phyloP scores from a whole-genome alignment of 2,888 invertebrate species.

The Plebejus melissa region DNA sequence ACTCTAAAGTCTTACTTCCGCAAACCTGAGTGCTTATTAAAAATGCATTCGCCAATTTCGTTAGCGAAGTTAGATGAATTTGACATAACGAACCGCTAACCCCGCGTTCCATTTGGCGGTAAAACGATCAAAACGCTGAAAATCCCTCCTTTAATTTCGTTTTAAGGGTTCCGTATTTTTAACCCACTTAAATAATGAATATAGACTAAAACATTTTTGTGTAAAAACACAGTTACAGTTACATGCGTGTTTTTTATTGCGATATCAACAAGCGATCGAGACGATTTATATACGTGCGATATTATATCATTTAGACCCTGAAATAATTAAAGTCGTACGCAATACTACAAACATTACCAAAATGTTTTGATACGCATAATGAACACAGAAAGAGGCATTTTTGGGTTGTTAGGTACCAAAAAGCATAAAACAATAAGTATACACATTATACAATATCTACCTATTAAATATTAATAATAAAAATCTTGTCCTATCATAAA shows the following conservation, averaged over 20 bases:
- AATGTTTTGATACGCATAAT: neutral
- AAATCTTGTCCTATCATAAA: no score
- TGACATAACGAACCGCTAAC: no score
- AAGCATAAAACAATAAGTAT: neutral
- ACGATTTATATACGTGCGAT: slow-evolving; percentile 11
- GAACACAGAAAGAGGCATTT: neutral
- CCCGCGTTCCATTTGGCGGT: no score
- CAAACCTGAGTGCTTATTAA: no score
- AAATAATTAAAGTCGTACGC: slow-evolving; percentile 19
- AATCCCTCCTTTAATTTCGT: neutral
- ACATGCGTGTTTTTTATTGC: slow-evolving; percentile 20
- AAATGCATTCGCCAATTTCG: no score
- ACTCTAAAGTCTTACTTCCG: neutral
- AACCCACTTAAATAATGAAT: neutral
- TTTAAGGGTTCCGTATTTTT: neutral
- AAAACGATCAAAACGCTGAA: no score
- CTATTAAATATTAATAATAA: no score
- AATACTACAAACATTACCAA: slow-evolving; percentile 5
- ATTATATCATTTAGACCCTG: slow-evolving; percentile 21
- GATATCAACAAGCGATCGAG: slow-evolving; percentile 12
- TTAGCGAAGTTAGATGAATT: no score
- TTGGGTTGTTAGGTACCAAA: neutral
- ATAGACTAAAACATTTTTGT: neutral
- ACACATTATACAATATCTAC: no score
- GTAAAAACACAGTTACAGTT: neutral